Conservation (phyloP, 2,797 vertebrate genomes). For the Sebastes dallii region DNA sequence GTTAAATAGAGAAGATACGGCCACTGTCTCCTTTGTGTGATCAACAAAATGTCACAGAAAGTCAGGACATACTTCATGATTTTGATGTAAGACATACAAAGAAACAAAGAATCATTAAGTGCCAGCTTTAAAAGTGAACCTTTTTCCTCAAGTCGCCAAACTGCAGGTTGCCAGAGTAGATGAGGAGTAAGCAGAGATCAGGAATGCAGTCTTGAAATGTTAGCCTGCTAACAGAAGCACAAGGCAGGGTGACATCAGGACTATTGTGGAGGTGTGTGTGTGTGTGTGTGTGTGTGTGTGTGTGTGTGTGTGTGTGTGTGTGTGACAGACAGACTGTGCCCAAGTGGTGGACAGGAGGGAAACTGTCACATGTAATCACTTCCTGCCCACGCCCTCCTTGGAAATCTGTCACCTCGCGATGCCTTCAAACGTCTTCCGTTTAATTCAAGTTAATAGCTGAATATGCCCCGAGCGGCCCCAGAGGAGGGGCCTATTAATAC, state of each 20-base stretch:
- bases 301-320: constrained; percentile 18
- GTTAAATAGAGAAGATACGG: background rate
- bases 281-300: constrained; percentile 8
- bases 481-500: constrained; percentile 44
- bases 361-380: constrained; percentile 59
- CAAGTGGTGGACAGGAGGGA: constrained; percentile 16
- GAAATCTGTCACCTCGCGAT: constrained; percentile 66
- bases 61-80: background rate
- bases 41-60: background rate
- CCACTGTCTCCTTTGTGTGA: background rate
- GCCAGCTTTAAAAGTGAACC: background rate
- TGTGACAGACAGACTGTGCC: background rate
- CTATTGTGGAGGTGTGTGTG: constrained; percentile 23
- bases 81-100: constrained; percentile 11
- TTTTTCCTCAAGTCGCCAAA: constrained; percentile 12
- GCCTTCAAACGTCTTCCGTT: constrained; percentile 62
- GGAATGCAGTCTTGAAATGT: constrained; percentile 71
- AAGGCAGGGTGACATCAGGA: constrained; percentile 49
- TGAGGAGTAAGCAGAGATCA: constrained; percentile 44
- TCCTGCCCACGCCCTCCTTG: constrained; percentile 63
- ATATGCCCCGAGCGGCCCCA: background rate
- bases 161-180: constrained; percentile 40
- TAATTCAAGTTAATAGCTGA: constrained; percentile 54
- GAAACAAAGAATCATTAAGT: background rate
- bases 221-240: constrained; percentile 63